Percentiles rank a stretch among this genome's conserved stretches.
phyloP scores from a whole-genome alignment of 2,888 invertebrate genomes.

The Scaptomyza tumidula region DNA sequence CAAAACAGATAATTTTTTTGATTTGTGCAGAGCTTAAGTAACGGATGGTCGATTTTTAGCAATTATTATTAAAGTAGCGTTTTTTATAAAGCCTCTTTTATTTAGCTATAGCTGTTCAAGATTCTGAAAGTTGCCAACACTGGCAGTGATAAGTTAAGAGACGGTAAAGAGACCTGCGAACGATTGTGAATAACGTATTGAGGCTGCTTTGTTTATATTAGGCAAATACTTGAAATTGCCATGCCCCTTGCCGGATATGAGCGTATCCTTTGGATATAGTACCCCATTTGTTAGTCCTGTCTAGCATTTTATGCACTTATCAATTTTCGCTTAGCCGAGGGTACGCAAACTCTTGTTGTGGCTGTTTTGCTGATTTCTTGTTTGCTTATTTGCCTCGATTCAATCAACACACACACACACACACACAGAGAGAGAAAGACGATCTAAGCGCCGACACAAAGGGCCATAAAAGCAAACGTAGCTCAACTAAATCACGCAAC shows the following conservation, averaged over 20 bases:
- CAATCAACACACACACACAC: constrained; percentile 59
- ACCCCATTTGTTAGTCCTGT: constrained; percentile 29
- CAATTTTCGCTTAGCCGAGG: constrained; percentile 58
- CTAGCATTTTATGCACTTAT: constrained; percentile 68
- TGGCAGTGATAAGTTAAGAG: neutral
- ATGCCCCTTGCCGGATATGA: constrained; percentile 13
- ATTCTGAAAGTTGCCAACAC: neutral
- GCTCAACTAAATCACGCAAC: constrained; percentile 74
- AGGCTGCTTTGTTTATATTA: constrained; percentile 50
- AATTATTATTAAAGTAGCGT: no score
- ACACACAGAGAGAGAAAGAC: neutral
- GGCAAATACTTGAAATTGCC: constrained; percentile 47
- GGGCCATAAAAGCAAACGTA: constrained; percentile 40
- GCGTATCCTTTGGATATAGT: constrained; percentile 27
- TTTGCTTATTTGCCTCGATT: constrained; percentile 77
- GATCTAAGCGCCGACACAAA: constrained; percentile 49
- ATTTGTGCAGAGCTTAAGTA: no score
- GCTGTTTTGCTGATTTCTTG: constrained; percentile 65
- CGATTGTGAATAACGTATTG: constrained; percentile 14
- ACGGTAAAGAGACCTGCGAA: neutral
- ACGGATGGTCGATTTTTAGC: no score
- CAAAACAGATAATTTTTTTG: no score
- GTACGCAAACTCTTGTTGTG: constrained; percentile 19
- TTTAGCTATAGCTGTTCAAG: neutral
- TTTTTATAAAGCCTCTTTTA: no score